Conservation (phyloP, 2,113 vertebrate species). For the Zapornia atra region DNA sequence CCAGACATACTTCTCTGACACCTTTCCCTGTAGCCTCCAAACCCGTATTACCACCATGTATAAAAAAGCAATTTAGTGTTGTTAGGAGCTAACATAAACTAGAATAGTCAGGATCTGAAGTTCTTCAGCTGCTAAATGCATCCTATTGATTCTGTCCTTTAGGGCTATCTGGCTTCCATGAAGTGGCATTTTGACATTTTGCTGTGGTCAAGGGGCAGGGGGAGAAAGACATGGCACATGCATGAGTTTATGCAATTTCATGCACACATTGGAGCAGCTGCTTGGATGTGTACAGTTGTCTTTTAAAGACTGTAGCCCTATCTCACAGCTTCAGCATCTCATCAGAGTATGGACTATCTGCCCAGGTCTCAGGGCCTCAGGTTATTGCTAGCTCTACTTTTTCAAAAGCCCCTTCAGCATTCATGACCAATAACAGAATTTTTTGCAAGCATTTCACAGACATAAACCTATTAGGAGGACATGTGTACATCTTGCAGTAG, state of each 20-base stretch:
- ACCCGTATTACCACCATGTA: background rate
- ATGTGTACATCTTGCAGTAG: fast-evolving
- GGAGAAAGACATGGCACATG: background rate
- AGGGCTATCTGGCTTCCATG: background rate
- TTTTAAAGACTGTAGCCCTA: background rate
- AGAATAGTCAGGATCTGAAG: background rate
- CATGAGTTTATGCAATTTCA: background rate
- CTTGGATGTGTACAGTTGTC: background rate
- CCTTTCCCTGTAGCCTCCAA: background rate
- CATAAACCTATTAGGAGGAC: background rate
- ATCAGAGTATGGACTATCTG: background rate
- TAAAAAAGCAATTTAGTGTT: background rate
- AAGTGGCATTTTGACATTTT: background rate
- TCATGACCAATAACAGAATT: background rate
- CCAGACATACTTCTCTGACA: background rate
- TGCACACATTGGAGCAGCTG: background rate
- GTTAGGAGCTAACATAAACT: background rate
- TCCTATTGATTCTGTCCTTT: background rate
- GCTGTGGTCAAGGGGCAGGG: background rate
- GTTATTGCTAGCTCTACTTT: background rate
- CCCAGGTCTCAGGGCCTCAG: background rate
- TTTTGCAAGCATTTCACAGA: background rate
- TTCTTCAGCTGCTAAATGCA: background rate
- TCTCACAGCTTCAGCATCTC: background rate
- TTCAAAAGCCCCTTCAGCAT: background rate